Evolutionary conservation across 2,888 invertebrate genomes (phyloP), one percentile per base, ranked within the genome.

Genomic region (Choreutis nemorana): DNA sequence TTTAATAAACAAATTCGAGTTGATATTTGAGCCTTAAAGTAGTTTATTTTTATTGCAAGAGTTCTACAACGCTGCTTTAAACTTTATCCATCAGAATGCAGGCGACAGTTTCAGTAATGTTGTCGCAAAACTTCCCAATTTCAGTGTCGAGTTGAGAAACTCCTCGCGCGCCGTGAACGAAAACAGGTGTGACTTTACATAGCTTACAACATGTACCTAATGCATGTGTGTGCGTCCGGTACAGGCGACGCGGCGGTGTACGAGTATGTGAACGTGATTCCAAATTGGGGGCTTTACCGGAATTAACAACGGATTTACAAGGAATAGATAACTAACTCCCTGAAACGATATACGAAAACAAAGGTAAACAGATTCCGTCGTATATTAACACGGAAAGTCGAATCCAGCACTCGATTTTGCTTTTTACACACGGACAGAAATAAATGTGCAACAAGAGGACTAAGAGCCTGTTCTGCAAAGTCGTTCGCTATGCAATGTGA

Each of bases 141-240:
- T 68, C 50, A 45, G 73, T 66, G 77, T 63, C 70, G 75, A 75
- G 64, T 75, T 75, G 75, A 63, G 64, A 71, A 77, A 73, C 64
- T 77, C 65, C 50, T 41, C 65, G 50, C 54, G 53, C 49, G 54
- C 49, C 23, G 46, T 47, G 50, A 54, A 53, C 53, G 50, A 47
- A 49, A 46, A 40, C 60, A 66, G 63, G 65, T 67, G 60, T 48
- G 50, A 34, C 35, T 34, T 44, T 52, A 45, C 39, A 36, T 41
- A 34, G 28, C 29, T 29, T 36, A 33, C 35, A 31, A 21, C 28
- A 26, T 42, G 28, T 36, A 35, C 14, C 11, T 31, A 8, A 2
- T 7, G 10, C 5, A 5, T 39, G 41, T 43, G 42, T 34, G 24
- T 23, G 14, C 15, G n/a, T 32, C 3, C 4, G 11, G 24, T 32